phyloP scores from a whole-genome alignment of 35 echinoderm and acorn worm species.

The Diadema setosum region DNA sequence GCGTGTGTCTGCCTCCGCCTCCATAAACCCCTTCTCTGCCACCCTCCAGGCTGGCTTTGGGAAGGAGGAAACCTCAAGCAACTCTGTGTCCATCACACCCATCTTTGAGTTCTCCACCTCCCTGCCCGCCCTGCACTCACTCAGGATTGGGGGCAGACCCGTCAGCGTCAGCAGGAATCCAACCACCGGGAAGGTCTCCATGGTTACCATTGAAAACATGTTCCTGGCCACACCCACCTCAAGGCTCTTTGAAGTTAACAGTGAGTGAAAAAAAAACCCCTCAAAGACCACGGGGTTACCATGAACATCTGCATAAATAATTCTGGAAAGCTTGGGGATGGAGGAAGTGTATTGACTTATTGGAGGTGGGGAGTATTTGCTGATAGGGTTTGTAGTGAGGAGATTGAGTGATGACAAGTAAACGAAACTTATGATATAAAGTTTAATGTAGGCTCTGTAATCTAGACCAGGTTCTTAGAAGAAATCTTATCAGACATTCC shows the following conservation, averaged over 20 bases:
- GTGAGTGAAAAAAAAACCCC: too few relatives aligned
- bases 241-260: not conserved
- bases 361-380: too few relatives aligned
- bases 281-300: too few relatives aligned
- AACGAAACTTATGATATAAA: too few relatives aligned
- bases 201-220: not conserved
- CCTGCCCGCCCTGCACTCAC: not conserved
- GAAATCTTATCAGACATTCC: too few relatives aligned
- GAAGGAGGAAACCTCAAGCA: not conserved
- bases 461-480: too few relatives aligned
- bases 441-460: too few relatives aligned
- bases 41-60: not conserved
- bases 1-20: not conserved
- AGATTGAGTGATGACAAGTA: too few relatives aligned
- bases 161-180: not conserved
- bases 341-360: too few relatives aligned
- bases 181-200: not conserved
- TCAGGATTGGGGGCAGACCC: not conserved
- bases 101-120: not conserved
- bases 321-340: too few relatives aligned
- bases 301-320: too few relatives aligned
- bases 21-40: not conserved
- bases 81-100: not conserved
- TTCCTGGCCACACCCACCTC: not conserved
- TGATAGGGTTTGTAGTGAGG: too few relatives aligned